Evolutionary conservation across 53 echinoderm and acorn worm genomes (phyloP), one percentile per base, ranked within the genome.

Genomic region (Astropecten irregularis): DNA sequence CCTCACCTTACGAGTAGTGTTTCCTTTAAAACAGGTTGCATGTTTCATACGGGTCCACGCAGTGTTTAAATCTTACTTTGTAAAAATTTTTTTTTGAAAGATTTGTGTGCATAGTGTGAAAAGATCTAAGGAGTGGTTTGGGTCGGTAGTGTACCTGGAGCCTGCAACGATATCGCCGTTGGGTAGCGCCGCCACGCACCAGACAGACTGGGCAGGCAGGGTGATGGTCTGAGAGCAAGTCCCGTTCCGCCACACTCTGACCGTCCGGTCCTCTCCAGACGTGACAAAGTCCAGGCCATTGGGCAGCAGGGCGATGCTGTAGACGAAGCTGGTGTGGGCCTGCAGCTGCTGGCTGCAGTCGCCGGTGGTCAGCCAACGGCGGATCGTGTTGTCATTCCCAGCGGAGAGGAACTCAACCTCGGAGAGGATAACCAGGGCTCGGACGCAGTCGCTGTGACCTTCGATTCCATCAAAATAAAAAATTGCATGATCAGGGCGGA

Each of bases 111-210:
- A n/a, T n/a, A n/a, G n/a, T n/a, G n/a, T n/a, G n/a, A n/a, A n/a
- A n/a, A n/a, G n/a, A n/a, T n/a, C n/a, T n/a, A n/a, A n/a, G n/a
- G n/a, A n/a, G n/a, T n/a, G n/a, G n/a, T n/a, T n/a, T n/a, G n/a
- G n/a, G n/a, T n/a, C n/a, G n/a, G n/a, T n/a, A n/a, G n/a, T 18
- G 22, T 83, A 97, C 97, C 97, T 97, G 14, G 97, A 81, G 16
- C 97, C 97, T 19, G 91, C 92, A 13, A 88, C 92, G 39, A 97
- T 90, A 51, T 97, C 97, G 19, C 97, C 97, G 57, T 97, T 97
- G 1, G 83, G 77, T 18, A 97, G 85, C 1, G 70, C 60, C 1
- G 90, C 74, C 57, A 97, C 97, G 56, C 91, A 89, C 97, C 97
- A 97, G 30, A 94, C 81, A 4, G 92, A 86, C 88, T 97, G 97